Evolutionary conservation across 2,797 vertebrate genomes (phyloP), one percentile per base, ranked within the genome.

Genomic region (Enteromius paludinosus): DNA sequence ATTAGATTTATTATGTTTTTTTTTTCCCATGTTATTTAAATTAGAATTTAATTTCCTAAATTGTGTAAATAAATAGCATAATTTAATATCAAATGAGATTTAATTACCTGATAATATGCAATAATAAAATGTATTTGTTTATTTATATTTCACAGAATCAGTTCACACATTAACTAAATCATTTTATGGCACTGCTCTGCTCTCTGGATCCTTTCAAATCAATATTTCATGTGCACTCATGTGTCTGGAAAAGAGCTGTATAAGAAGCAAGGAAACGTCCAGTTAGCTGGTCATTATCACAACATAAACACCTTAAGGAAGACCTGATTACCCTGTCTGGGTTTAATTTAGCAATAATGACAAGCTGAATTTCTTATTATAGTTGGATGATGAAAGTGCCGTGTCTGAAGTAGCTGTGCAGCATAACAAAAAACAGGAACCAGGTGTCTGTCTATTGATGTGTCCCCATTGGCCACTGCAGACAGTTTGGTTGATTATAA

Each of bases 401-500:
- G 38, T 12, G 0, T 38, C 20, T 41, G 20, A 5, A 68, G 18
- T 41, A 68, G 65, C 35, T 41, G 65, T 23, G 65, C 65, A 68
- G 38, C 35, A 12, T 38, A 69, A 69, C 11, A 69, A 69, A 43
- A 43, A 43, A 69, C 11, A 69, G 12, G n/a, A 69, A 69, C 12
- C n/a, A 69, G 38, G 66, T 69, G 25, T 79, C 28, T 64, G 66
- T 43, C 66, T 23, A 43, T 23, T 25, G 38, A 43, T 25, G 11
- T 43, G 38, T 69, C 66, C 11, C n/a, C 38, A 25, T 8, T 43
- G 66, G 66, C 35, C 38, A 43, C 38, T 4, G n/a, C n/a, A 25
- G 66, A 69, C 66, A 69, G 20, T 69, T 43, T 23, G 11, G 66
- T 45, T 15, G n/a, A 69, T 45, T 25, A 25, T 69, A 69, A 69